Evolutionary conservation across 2,888 invertebrate genomes (phyloP).

Genomic region (Stenoptilia bipunctidactyla): DNA sequence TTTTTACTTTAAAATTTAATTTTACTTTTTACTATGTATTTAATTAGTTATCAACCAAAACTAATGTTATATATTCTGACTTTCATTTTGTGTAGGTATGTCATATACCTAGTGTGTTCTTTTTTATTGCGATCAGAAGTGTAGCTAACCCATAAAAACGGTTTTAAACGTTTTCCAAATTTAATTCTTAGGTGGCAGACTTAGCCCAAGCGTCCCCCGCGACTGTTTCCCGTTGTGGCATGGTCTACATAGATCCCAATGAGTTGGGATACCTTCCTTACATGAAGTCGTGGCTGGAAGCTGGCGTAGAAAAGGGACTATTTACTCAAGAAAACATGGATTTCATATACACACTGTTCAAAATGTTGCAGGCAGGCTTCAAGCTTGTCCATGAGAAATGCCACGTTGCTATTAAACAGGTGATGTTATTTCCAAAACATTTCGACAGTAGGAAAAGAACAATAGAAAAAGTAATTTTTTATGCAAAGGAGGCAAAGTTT

Average conservation of each 20-base stretch:
- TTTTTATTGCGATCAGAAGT: too few species aligned
- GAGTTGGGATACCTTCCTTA: conserved; percentile 87
- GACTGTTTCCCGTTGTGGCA: conserved; percentile 86
- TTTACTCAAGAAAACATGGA: conserved; percentile 71
- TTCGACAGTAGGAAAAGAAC: too few species aligned
- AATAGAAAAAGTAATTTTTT: too few species aligned
- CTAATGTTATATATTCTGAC: too few species aligned
- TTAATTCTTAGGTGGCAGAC: conserved; percentile 75
- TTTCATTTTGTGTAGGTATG: too few species aligned
- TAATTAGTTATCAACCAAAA: too few species aligned
- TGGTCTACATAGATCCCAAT: conserved; percentile 91
- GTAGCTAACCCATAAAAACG: too few species aligned
- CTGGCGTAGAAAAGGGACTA: conserved; percentile 55
- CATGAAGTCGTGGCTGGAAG: conserved; percentile 81
- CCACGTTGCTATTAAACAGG: conserved; percentile 81
- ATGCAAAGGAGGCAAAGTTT: too few species aligned
- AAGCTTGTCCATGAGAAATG: conserved; percentile 78
- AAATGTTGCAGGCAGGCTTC: conserved; percentile 77
- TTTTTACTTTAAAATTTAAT: too few species aligned
- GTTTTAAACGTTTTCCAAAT: not conserved
- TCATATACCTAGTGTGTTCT: too few species aligned
- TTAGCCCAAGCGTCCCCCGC: conserved; percentile 92
- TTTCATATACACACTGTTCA: conserved; percentile 77
- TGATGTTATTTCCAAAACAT: conserved; percentile 21
- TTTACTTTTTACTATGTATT: too few species aligned